Evolutionary conservation across 2,888 invertebrate species (phyloP), one percentile per base, ranked within the genome.

Genomic region (Drosophila pseudotalamancana): DNA sequence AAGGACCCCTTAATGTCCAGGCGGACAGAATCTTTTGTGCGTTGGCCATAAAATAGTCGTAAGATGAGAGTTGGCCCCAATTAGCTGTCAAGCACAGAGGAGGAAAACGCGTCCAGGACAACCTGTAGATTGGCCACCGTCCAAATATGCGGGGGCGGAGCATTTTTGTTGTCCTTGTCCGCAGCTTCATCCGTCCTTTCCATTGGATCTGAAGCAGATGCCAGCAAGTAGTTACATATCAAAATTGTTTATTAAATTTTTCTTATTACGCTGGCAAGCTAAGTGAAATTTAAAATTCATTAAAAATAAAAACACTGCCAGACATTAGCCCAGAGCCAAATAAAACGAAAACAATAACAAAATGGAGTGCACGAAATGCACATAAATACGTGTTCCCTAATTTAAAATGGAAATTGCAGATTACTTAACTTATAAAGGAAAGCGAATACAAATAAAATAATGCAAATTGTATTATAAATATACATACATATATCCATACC

Each of bases 51-150:
- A 82, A 82, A 78, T 54, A 57, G 72, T 57, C 72, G 50, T 56
- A 75, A 72, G 69, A 60, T 65, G 56, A 56, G 51, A 62, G 21
- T 46, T 66, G 53, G 61, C 70, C 66, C 69, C 77, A 80, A 86
- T 86, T 83, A 86, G 72, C 80, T 86, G 87, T 86, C 84, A 86
- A 48, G 59, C 43, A 35, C 87, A 80, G 81, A 27, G 14, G 39
- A 57, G 53, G 23, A 54, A 25, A 39, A 16, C 29, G 11, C 31
- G 27, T 43, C 21, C 34, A 35, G 40, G 16, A 27, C 39, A 29
- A 35, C 49, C 32, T 53, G 29, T 43, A 27, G 27, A 55, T 61
- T 42, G 43, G n/a, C 6, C 16, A 9, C 25, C 18, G 31, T 9
- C 16, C 31, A 2, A 14, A 19, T 35, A 39, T 5, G 34, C 9